Conservation (phyloP, 2,888 invertebrate species). For the Cabera pusaria region DNA sequence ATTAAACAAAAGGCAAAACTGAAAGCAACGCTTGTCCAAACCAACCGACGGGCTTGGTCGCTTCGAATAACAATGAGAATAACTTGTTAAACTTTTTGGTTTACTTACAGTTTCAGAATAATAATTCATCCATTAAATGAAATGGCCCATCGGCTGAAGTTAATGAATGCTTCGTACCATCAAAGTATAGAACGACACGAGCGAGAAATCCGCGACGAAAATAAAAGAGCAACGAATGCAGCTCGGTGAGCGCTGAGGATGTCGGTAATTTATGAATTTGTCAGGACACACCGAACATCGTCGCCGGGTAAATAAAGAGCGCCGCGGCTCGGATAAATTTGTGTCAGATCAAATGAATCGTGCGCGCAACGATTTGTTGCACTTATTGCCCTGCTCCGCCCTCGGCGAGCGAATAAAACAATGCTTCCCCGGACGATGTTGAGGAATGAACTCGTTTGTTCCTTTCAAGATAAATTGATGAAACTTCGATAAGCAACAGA, state of each 20-base stretch:
- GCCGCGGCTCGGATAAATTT: constrained; percentile 75
- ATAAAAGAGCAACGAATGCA: constrained; percentile 67
- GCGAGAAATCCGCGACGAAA: constrained; percentile 66
- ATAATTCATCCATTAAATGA: constrained; percentile 25
- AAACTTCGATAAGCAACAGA: constrained; percentile 34
- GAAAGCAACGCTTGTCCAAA: constrained; percentile 20
- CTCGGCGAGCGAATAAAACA: constrained; percentile 46
- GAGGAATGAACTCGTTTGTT: constrained; percentile 53
- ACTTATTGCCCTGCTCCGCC: constrained; percentile 59
- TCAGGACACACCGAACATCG: constrained; percentile 78
- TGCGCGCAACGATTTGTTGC: constrained; percentile 70
- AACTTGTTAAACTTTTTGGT: constrained; percentile 25
- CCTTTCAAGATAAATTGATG: constrained; percentile 44
- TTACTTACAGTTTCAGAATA: constrained; percentile 21
- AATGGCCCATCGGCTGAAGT: constrained; percentile 41
- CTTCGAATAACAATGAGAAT: constrained; percentile 25
- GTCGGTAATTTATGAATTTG: constrained; percentile 84
- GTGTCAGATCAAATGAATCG: constrained; percentile 83
- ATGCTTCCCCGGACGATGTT: constrained; percentile 36
- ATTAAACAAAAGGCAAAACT: constrained; percentile 11
- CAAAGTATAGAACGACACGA: constrained; percentile 72
- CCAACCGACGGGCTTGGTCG: constrained; percentile 17
- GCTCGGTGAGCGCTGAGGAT: constrained; percentile 72
- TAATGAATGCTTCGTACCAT: constrained; percentile 60
- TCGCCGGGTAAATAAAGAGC: constrained; percentile 77